Evolutionary conservation across 2,888 invertebrate species (phyloP), one percentile per base, ranked within the genome.

Genomic region (Sesia bembeciformis): DNA sequence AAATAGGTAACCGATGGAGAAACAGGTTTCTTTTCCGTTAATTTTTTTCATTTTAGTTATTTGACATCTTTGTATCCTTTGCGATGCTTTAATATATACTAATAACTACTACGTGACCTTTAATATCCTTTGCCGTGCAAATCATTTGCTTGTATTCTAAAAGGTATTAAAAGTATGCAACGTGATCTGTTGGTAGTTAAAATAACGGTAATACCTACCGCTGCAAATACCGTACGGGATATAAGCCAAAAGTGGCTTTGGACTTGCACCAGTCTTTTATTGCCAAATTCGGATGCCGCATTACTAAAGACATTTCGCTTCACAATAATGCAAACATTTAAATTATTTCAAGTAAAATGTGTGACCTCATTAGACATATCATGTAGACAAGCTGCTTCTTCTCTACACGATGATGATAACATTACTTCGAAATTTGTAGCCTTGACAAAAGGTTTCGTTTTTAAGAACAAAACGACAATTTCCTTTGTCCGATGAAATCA

Each of bases 151-250:
- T 23, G 23, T 23, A 23, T 23, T 23, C 23, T 23, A 23, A 23
- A 23, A 23, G 23, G 23, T 23, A 23, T 23, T 23, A 23, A 23
- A 23, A 23, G 23, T 23, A 23, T 23, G 23, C 23, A 23, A 23
- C 23, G 23, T 23, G 23, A 23, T 23, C 65, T 59, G 62, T 60
- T 56, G 61, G 72, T 78, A 79, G 79, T 80, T 77, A 81, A 75
- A 71, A 72, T 84, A 85, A 84, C 87, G 80, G 87, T 76, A 59
- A 66, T 55, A 60, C 68, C 74, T 73, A 81, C 84, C 82, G 85
- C 81, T 84, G 82, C 77, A 66, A 74, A 81, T 85, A 85, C 87
- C 84, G 85, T 85, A 80, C 72, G 74, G 65, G 70, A 72, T 68
- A 69, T 72, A 72, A 74, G 72, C 78, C 73, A 74, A 84, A 81